A percentile compares a stretch with the other conserved stretches of the same genome.
These are phyloP conservation scores for Anthonomus grandis DNA, from an alignment of 1,140 invertebrate genomes.

Conservation along the genomic window DNA sequence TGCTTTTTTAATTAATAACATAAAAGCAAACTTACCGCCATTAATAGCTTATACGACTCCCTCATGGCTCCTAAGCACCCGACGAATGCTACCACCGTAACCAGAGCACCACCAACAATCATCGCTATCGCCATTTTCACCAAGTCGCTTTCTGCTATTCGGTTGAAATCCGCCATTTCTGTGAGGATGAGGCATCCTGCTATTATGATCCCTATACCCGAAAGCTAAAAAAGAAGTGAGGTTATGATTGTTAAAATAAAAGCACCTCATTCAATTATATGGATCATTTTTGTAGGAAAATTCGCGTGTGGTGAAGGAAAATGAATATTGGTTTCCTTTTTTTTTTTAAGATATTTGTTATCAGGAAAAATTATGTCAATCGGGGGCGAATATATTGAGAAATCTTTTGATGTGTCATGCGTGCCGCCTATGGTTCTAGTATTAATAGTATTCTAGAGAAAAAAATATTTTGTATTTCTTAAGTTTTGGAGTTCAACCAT, in stretches of 20 bases:
- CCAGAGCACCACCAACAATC: slow-evolving; percentile 61
- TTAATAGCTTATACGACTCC: slow-evolving; percentile 62
- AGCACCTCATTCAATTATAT: too few species aligned
- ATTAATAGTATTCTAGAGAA: too few species aligned
- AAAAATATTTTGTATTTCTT: too few species aligned
- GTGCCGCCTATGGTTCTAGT: too few species aligned
- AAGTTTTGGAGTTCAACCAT: too few species aligned
- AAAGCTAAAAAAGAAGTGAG: slow-evolving; percentile 49
- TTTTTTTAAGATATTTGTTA: too few species aligned
- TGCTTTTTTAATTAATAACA: neutral
- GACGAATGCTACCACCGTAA: slow-evolving; percentile 66
- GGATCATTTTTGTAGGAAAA: too few species aligned
- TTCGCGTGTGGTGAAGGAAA: neutral
- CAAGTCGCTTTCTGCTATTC: slow-evolving; percentile 58
- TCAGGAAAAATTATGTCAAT: too few species aligned
- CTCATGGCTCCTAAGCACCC: slow-evolving; percentile 70
- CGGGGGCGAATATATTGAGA: too few species aligned
- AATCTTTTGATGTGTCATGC: too few species aligned
- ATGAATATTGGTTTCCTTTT: neutral
- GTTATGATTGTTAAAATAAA: neutral
- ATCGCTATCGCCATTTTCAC: slow-evolving; percentile 59
- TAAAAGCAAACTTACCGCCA: slow-evolving; percentile 64
- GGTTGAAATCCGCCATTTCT: slow-evolving; percentile 54
- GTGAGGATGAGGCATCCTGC: slow-evolving; percentile 55
- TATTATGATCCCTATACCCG: slow-evolving; percentile 57